Evolutionary conservation across 2,888 invertebrate species (phyloP).

Genomic region (Physocephala rufipes): DNA sequence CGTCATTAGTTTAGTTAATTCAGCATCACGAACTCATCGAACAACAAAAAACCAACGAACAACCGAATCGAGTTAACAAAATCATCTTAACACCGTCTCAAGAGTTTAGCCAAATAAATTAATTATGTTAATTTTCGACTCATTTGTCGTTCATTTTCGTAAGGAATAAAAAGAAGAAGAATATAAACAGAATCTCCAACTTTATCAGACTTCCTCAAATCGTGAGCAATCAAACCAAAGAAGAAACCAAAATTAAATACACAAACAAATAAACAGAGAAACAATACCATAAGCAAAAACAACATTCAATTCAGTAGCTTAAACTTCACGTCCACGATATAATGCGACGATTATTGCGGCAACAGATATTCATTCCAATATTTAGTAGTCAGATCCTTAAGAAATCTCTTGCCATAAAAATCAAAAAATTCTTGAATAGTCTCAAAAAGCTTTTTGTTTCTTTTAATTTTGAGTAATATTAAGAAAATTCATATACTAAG

Average conservation of each 20-base stretch:
- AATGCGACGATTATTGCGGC: too few species aligned
- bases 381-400: too few species aligned
- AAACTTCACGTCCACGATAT: too few species aligned
- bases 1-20: slow-evolving; percentile 30
- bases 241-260: not conserved
- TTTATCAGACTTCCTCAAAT: not conserved
- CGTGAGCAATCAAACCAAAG: not conserved
- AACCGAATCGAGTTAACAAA: not conserved
- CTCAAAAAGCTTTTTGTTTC: too few species aligned
- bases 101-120: slow-evolving; percentile 25
- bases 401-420: too few species aligned
- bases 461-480: too few species aligned
- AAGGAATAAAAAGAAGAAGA: too few species aligned
- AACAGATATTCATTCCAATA: too few species aligned
- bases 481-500: slow-evolving; percentile 17
- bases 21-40: not conserved
- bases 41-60: slow-evolving; percentile 2
- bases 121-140: slow-evolving; percentile 27
- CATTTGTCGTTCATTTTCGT: not conserved
- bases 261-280: too few species aligned
- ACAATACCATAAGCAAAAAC: too few species aligned
- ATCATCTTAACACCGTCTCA: not conserved
- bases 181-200: not conserved
- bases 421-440: too few species aligned
- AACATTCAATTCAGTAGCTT: too few species aligned